Evolutionary conservation across 2,797 vertebrate genomes (phyloP).

Genomic region (Lacerta viridis): DNA sequence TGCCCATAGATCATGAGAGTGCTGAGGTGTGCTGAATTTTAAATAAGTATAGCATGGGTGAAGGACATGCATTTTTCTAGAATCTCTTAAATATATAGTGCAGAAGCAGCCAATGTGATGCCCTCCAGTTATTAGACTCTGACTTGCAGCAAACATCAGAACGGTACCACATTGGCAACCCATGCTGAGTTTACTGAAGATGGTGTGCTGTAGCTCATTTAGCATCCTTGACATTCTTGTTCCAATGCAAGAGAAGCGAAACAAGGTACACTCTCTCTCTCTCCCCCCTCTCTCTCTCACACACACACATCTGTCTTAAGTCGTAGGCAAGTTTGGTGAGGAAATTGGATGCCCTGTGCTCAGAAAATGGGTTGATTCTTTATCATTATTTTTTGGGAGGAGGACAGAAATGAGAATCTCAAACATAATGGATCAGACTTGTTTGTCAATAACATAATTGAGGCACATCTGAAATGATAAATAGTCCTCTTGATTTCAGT

Average conservation of each 20-base stretch:
- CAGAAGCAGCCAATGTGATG: no score
- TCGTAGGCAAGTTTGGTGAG: not conserved
- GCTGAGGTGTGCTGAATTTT: not conserved
- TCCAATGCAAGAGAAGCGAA: not conserved
- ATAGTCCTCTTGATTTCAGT: not conserved
- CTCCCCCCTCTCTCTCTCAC: no score
- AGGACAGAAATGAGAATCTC: not conserved
- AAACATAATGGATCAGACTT: no score
- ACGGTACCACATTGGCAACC: not conserved
- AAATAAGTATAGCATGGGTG: not conserved
- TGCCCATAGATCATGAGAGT: no score
- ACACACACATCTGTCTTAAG: not conserved
- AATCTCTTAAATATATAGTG: not conserved
- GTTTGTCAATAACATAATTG: not conserved
- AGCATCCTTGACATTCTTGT: not conserved
- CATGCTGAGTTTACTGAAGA: not conserved
- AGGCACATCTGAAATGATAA: not conserved
- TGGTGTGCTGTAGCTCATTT: not conserved
- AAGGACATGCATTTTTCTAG: not conserved
- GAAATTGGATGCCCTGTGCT: not conserved
- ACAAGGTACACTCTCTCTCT: no score
- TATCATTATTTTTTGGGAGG: not conserved
- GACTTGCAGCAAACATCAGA: no score
- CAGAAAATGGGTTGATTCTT: not conserved
- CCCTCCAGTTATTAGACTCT: no score